Conservation (phyloP, 2,888 invertebrate genomes). For the Cistogaster globosa region DNA sequence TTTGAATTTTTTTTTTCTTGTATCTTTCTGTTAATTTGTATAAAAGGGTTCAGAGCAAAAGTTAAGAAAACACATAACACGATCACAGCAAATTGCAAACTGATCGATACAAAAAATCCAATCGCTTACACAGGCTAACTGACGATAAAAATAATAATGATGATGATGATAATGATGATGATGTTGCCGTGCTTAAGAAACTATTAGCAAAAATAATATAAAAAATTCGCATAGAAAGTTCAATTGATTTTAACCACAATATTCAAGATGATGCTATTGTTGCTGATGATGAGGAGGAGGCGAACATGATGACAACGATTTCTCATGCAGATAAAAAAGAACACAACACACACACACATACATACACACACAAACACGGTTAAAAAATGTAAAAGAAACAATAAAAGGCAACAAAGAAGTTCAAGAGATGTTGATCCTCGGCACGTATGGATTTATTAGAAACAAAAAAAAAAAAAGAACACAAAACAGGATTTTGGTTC, state of each 20-base stretch:
- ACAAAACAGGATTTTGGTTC: conserved; percentile 56
- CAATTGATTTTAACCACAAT: conserved; percentile 65
- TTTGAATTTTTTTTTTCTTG: conserved; percentile 3
- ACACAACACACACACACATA: not conserved
- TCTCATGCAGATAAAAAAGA: conserved; percentile 25
- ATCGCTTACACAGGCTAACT: conserved; percentile 55
- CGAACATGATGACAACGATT: conserved; percentile 31
- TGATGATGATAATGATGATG: conserved; percentile 18
- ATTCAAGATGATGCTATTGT: conserved; percentile 43
- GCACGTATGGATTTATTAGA: conserved; percentile 67
- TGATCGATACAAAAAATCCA: conserved; percentile 68
- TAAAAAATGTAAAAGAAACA: not conserved
- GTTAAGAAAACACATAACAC: conserved; percentile 60
- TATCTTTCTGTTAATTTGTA: conserved; percentile 15
- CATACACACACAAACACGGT: not conserved
- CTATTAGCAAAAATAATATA: conserved; percentile 35
- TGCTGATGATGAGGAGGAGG: conserved; percentile 43
- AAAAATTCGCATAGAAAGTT: conserved; percentile 69
- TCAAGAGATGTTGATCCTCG: conserved; percentile 57
- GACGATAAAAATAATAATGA: conserved; percentile 4
- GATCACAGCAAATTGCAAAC: conserved; percentile 72
- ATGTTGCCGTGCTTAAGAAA: conserved; percentile 47
- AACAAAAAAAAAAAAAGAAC: conserved; percentile 45
- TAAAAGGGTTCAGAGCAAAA: conserved; percentile 54
- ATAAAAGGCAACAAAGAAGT: conserved; percentile 17